Evolutionary conservation across 2,113 vertebrate genomes (phyloP), one percentile per base, ranked within the genome.

Genomic region (Progne subis): DNA sequence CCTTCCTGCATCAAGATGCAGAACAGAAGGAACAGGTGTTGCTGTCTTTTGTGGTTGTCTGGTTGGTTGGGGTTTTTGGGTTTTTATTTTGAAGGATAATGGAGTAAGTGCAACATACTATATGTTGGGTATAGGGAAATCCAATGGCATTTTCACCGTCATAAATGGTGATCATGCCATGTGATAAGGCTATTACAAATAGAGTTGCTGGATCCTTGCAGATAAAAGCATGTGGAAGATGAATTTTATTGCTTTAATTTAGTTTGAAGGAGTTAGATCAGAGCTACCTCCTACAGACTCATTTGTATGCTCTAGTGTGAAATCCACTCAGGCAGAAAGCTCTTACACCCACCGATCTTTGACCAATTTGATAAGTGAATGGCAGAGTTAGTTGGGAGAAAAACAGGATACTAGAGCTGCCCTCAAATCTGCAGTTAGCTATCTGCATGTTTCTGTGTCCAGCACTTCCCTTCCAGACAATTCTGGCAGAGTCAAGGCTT

Each of bases 241-340:
- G 21, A 77, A 8, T 89, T 95, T 95, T 94, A 94, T 94, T 84
- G 82, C 57, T 71, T 37, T 50, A 76, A 69, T 93, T 89, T 53
- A 41, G 57, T 85, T 88, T 80, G 67, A 57, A 61, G 37, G 37
- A 90, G 31, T 14, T 87, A 86, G 74, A 82, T 64, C 60, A 18
- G 17, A 65, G 87, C 82, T 53, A 65, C 67, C 92, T 96, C 89
- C 95, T 94, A 37, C 56, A 52, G 74, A 29, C 44, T 75, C 44
- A 13, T 91, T 75, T 84, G 69, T 64, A 84, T 55, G 81, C 64
- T 89, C 74, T 19, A 78, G 72, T 59, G 72, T 75, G 72, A 81
- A 61, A 75, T 70, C 60, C 52, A 50, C 43, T 89, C 72, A 41
- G 72, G 43, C 67, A 50, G 56, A 91, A 91, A 89, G 47, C 32